Base-by-base conservation (phyloP, 2,888 invertebrate species). In the Anthrax anthrax region DNA sequence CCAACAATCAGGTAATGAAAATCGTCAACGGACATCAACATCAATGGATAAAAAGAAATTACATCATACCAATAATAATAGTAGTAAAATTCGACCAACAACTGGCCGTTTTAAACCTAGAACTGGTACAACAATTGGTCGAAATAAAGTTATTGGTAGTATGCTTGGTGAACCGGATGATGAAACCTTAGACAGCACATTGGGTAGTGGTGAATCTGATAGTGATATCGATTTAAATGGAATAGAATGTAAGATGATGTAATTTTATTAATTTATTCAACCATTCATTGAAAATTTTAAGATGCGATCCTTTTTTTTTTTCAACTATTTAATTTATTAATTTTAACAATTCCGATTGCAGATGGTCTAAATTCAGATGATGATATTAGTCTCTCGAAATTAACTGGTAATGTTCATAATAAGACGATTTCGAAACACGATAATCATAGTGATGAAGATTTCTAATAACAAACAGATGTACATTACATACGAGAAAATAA, bases 301-400 rank as follows among this genome's bases (percentile, higher is more conserved):
- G n/a, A 32, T 32, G 8, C 9, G 8, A 32, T 5, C 3, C 12
- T 1, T 32, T 12, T 32, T 12, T 9, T 32, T 32, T 32, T 32
- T 32, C 9, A 4, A n/a, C n/a, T n/a, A 34, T n/a, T 12, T 29
- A 14, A 3, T 9, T 29, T 4, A 19, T 27, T 17, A 2, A 9
- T 14, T 17, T 34, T 8, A 12, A 12, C 29, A 32, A 32, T 12
- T 27, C 9, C 23, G 8, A 23, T 6, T 23, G 23, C 23, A 67
- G 67, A 63, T 55, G 64, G 63, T 48, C 54, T 66, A 5, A 60
- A 63, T 47, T 65, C 65, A 3, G 65, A 65, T 42, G 65, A 68
- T 18, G 65, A 67, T 47, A 62, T 66, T 13, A 65, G 64, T 50
- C 58, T 68, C 46, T 64, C 65, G 3, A 68, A 66, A 49, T 55